Conservation (phyloP, 2,113 vertebrate genomes). For the Amazona guildingii region DNA sequence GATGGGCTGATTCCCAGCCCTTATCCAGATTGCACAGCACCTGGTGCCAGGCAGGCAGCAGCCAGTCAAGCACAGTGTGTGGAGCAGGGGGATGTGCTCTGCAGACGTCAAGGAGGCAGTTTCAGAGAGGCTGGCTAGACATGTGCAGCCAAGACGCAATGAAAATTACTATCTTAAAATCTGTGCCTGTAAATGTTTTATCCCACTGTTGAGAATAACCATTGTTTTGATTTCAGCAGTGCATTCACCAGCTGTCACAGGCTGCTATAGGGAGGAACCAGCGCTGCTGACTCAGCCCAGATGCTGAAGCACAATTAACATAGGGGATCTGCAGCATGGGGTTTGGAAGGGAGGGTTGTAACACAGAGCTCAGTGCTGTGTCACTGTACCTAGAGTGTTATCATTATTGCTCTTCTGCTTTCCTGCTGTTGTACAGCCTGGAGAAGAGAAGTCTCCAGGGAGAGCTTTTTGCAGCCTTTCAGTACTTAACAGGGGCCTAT, state of each 20-base stretch:
- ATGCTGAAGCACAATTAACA: not conserved
- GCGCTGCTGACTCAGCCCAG: not conserved
- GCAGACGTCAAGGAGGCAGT: accelerated
- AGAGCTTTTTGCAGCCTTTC: not conserved
- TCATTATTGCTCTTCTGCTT: not conserved
- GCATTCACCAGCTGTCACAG: not conserved
- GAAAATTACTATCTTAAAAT: not conserved
- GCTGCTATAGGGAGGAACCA: not conserved
- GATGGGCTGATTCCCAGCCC: not conserved
- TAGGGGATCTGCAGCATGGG: not conserved
- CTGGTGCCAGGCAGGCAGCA: not conserved
- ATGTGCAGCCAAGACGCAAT: not conserved
- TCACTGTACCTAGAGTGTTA: not conserved
- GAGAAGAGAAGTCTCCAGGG: not conserved
- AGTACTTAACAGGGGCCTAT: not conserved
- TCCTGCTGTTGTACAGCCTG: not conserved
- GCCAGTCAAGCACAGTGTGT: accelerated
- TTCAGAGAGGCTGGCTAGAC: accelerated
- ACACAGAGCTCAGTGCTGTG: not conserved
- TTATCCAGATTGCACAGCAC: not conserved
- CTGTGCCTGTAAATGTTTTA: not conserved
- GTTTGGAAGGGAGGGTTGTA: not conserved
- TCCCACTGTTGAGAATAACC: not conserved
- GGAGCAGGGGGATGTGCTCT: accelerated
- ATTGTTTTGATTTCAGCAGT: not conserved